Evolutionary conservation across 2,888 invertebrate genomes (phyloP).

Genomic region (Lepidochrysops patricia): DNA sequence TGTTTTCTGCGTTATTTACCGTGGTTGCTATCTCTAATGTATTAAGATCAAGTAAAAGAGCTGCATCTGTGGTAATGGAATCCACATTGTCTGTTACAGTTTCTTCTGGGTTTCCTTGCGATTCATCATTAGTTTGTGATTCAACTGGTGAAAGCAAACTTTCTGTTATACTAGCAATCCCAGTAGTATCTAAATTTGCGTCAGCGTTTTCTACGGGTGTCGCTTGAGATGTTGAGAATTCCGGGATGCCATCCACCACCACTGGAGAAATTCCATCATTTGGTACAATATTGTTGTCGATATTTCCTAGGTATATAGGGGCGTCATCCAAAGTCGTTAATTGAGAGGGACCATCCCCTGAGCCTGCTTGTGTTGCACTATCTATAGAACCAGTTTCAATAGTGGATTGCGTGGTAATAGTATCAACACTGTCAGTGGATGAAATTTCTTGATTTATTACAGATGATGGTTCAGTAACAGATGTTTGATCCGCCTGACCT

Average conservation of each 20-base stretch:
- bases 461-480: neutral
- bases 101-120: neutral
- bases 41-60: neutral
- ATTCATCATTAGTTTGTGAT: neutral
- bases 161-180: constrained; percentile 14
- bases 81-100: neutral
- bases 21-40: neutral
- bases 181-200: constrained; percentile 3
- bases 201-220: constrained; percentile 11
- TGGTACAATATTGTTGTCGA: neutral
- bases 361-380: constrained; percentile 13
- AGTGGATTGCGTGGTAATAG: neutral
- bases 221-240: neutral
- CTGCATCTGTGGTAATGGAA: neutral
- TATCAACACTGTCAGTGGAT: neutral
- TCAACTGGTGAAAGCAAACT: neutral
- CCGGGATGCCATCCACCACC: neutral
- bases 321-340: neutral
- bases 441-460: neutral
- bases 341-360: neutral
- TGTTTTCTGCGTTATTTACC: neutral
- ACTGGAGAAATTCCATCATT: constrained; percentile 4
- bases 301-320: constrained; percentile 1
- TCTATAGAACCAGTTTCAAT: neutral
- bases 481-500: neutral